Evolutionary conservation across 2,888 invertebrate species (phyloP).

Genomic region (Icerya purchasi): DNA sequence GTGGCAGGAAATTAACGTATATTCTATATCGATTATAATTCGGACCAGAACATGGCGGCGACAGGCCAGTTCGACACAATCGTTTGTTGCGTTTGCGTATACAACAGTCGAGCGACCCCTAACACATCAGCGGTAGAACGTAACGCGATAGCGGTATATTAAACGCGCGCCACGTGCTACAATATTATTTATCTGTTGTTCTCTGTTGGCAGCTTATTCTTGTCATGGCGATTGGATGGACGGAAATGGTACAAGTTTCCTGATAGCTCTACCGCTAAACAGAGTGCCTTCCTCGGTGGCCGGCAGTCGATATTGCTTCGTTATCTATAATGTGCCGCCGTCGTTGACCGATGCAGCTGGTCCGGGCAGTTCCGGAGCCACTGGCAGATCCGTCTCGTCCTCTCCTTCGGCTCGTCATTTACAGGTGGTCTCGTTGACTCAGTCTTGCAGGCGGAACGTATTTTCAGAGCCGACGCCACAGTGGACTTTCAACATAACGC

Average conservation of each 20-base stretch:
- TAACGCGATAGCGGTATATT: too few relatives aligned
- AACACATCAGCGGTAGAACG: too few relatives aligned
- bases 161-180: too few relatives aligned
- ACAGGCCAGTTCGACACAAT: too few relatives aligned
- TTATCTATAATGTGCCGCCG: conserved; percentile 21
- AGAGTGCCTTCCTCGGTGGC: conserved; percentile 29
- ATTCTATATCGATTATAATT: too few relatives aligned
- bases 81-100: too few relatives aligned
- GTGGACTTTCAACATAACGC: conserved; percentile 37
- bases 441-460: conserved; percentile 35
- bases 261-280: conserved; percentile 40
- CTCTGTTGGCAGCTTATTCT: conserved; percentile 41
- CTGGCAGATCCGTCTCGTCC: background rate
- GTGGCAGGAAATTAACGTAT: too few relatives aligned
- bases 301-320: conserved; percentile 35
- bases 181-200: conserved; percentile 14
- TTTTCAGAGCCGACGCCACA: conserved; percentile 23
- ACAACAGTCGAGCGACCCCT: too few relatives aligned
- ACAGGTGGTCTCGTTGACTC: conserved; percentile 29
- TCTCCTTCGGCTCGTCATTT: conserved; percentile 9
- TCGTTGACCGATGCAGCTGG: conserved; percentile 9
- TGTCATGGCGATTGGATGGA: conserved; percentile 48
- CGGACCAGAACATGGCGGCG: too few relatives aligned
- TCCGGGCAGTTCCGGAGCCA: background rate
- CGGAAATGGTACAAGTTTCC: conserved; percentile 37